Evolutionary conservation across 2,888 invertebrate species (phyloP).

Genomic region (Cinara cedri): DNA sequence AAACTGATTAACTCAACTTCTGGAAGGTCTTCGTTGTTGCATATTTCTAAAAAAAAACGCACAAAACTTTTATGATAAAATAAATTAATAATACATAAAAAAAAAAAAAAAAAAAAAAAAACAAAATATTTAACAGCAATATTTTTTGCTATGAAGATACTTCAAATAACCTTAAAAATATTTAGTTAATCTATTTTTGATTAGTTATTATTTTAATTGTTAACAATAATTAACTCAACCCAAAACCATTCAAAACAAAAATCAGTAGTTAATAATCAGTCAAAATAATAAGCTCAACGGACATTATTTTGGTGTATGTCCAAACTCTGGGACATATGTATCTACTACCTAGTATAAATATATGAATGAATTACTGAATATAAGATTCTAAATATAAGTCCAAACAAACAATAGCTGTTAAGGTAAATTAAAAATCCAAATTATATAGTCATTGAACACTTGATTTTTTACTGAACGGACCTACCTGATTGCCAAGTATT

Average conservation of each 20-base stretch:
- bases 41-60: conserved; percentile 76
- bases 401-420: conserved; percentile 29
- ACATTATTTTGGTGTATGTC: conserved; percentile 40
- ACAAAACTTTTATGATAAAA: conserved; percentile 58
- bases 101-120: not conserved
- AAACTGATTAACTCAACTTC: conserved; percentile 96
- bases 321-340: conserved; percentile 27
- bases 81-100: not conserved
- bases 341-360: conserved; percentile 25
- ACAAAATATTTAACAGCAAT: too few relatives aligned
- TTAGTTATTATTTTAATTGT: not conserved
- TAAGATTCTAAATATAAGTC: conserved; percentile 4
- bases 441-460: conserved; percentile 23
- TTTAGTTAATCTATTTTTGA: conserved; percentile 4
- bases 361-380: not conserved
- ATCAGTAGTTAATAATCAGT: conserved; percentile 40
- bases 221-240: conserved; percentile 8
- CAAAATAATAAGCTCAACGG: conserved; percentile 21
- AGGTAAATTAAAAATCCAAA: conserved; percentile 4
- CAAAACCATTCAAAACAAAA: conserved; percentile 18
- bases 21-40: conserved; percentile 88
- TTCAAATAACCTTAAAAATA: not conserved
- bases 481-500: conserved; percentile 60
- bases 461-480: conserved; percentile 25
- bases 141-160: not conserved